Evolutionary conservation across 1,140 invertebrate species (phyloP).

Genomic region (Agraylea sexmaculata): DNA sequence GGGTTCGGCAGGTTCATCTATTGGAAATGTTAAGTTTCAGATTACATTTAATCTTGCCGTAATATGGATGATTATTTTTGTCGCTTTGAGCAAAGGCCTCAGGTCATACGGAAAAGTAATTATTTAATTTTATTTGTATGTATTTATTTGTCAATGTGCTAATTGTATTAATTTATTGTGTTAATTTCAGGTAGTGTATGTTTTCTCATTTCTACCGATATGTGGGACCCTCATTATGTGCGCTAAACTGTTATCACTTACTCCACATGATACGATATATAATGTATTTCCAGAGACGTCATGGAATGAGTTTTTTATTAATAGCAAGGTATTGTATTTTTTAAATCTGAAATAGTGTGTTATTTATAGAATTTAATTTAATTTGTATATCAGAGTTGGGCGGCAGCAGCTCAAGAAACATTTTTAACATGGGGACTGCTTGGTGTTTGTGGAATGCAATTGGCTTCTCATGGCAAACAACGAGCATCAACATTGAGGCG

Average conservation of each 20-base stretch:
- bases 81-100: slow-evolving; percentile 78
- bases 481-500: slow-evolving; percentile 49
- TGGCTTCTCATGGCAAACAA: slow-evolving; percentile 61
- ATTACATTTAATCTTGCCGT: slow-evolving; percentile 80
- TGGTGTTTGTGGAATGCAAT: slow-evolving; percentile 74
- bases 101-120: slow-evolving; percentile 72
- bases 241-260: slow-evolving; percentile 60
- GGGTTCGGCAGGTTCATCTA: slow-evolving; percentile 40
- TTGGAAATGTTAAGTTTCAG: slow-evolving; percentile 70
- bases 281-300: slow-evolving; percentile 63
- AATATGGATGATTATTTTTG: slow-evolving; percentile 82
- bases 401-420: slow-evolving; percentile 74
- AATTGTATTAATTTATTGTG: slow-evolving; percentile 4
- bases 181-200: slow-evolving; percentile 44
- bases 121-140: slow-evolving; percentile 2
- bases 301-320: slow-evolving; percentile 75
- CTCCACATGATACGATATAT: slow-evolving; percentile 47
- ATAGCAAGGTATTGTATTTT: slow-evolving; percentile 46
- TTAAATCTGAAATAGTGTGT: slow-evolving; percentile 8
- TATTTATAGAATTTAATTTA: slow-evolving; percentile 4
- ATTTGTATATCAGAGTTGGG: slow-evolving; percentile 56
- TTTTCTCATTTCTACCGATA: slow-evolving; percentile 59
- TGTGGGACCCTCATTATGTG: slow-evolving; percentile 60
- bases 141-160: not conserved
- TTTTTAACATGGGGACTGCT: slow-evolving; percentile 83